Percentiles rank a stretch among this genome's conserved stretches.
Conservation (phyloP, 1,140 invertebrate genomes). For the Dryas iulia region DNA sequence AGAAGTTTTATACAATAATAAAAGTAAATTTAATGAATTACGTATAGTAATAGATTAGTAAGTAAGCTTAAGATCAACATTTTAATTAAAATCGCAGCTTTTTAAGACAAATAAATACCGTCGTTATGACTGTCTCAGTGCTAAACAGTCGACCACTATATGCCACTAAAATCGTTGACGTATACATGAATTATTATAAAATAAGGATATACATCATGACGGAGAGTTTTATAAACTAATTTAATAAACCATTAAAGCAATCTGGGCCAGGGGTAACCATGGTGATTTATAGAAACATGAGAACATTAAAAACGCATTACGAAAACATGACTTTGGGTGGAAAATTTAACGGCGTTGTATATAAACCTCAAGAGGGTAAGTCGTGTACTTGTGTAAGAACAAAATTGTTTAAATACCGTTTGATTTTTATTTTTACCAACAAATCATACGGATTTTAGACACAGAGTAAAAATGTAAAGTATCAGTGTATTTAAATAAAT, state of each 20-base stretch:
- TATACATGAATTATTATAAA: too few species aligned
- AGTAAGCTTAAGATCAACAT: too few species aligned
- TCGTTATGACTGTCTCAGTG: too few species aligned
- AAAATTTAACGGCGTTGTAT: slow-evolving; percentile 68
- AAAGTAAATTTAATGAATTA: too few species aligned
- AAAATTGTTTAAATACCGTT: slow-evolving; percentile 3
- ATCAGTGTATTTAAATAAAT: too few species aligned
- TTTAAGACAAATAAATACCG: too few species aligned
- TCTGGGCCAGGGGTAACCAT: slow-evolving; percentile 72
- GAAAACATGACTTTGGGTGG: slow-evolving; percentile 75
- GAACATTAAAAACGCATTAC: slow-evolving; percentile 80
- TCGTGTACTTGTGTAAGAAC: slow-evolving; percentile 3
- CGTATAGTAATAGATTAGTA: too few species aligned
- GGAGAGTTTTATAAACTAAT: slow-evolving; percentile 67
- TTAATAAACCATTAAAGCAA: slow-evolving; percentile 78
- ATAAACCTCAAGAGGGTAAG: slow-evolving; percentile 35
- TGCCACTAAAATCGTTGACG: too few species aligned
- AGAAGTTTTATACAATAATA: too few species aligned
- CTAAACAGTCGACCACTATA: too few species aligned
- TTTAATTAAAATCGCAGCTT: too few species aligned
- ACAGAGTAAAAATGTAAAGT: too few species aligned
- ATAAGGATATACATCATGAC: slow-evolving; percentile 17
- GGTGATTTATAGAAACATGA: slow-evolving; percentile 78
- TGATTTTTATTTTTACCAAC: background rate
- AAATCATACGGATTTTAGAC: background rate